These are phyloP conservation scores for Caenorhabditis brenneri DNA, from an alignment of 1,140 invertebrate genomes.

Conservation along the genomic window DNA sequence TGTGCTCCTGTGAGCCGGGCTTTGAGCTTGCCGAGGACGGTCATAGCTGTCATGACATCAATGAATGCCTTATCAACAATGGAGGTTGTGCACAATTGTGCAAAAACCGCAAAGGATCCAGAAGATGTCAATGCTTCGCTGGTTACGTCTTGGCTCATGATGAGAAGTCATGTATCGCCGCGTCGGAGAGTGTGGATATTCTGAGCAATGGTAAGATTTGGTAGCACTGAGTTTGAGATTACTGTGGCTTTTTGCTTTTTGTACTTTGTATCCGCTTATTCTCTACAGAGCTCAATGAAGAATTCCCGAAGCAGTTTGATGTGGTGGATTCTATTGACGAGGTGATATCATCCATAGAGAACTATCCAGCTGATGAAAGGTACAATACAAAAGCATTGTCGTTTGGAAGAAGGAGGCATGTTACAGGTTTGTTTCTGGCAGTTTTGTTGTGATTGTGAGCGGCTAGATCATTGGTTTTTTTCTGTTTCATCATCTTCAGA, in stretches of 20 bases:
- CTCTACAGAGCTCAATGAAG: background rate
- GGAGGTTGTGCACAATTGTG: conserved; percentile 97
- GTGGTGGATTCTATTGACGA: background rate
- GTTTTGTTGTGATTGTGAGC: background rate
- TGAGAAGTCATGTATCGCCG: conserved; percentile 82
- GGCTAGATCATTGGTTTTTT: too few relatives aligned
- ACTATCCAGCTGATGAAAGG: conserved; percentile 13
- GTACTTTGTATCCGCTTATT: background rate
- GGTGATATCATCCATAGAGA: conserved; percentile 4
- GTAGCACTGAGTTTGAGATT: background rate
- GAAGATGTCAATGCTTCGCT: conserved; percentile 90
- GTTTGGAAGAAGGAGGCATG: conserved; percentile 22
- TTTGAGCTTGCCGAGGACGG: conserved; percentile 71
- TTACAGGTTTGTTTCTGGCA: conserved; percentile 6
- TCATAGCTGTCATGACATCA: conserved; percentile 71
- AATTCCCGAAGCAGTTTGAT: background rate
- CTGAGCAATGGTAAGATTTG: conserved; percentile 44
- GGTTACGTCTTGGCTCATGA: conserved; percentile 94
- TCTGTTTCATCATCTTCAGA: too few relatives aligned
- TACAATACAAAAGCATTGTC: background rate
- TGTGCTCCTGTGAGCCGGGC: conserved; percentile 72
- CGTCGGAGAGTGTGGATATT: conserved; percentile 21
- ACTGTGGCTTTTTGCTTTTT: conserved; percentile 17
- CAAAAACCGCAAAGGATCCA: conserved; percentile 91
- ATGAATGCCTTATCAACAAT: conserved; percentile 82